These are phyloP conservation scores for Synergus laeviventris DNA, from an alignment of 2,888 invertebrate species.

Conservation along the genomic window DNA sequence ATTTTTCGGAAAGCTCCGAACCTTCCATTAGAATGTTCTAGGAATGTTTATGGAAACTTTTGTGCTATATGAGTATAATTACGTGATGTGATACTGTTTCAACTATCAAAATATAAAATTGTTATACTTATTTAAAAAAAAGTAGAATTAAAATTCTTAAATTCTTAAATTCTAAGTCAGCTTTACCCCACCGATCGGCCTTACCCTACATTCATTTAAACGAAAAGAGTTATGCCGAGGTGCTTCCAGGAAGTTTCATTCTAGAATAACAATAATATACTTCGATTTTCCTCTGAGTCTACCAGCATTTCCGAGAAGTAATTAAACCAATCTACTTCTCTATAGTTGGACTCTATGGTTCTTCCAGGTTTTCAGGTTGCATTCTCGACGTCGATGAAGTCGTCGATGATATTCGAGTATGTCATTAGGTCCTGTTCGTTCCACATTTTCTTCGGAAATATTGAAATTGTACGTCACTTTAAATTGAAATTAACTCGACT, in stretches of 20 bases:
- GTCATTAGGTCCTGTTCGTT: constrained; percentile 35
- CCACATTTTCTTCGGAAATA: not conserved
- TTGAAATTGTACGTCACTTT: not conserved
- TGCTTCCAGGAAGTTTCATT: constrained; percentile 45
- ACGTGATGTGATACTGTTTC: too few relatives aligned
- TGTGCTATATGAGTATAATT: too few relatives aligned
- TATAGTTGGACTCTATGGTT: constrained; percentile 45
- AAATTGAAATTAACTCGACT: not conserved
- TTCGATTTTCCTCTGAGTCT: constrained; percentile 51
- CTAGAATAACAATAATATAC: constrained; percentile 49
- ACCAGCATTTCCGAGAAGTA: constrained; percentile 50
- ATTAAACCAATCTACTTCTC: constrained; percentile 50
- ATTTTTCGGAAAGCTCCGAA: too few relatives aligned
- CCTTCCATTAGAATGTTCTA: too few relatives aligned
- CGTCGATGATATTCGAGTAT: constrained; percentile 36
- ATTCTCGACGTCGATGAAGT: constrained; percentile 40
- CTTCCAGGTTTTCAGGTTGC: constrained; percentile 43
- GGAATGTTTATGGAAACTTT: too few relatives aligned
- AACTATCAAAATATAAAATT: too few relatives aligned
- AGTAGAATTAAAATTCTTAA: too few relatives aligned
- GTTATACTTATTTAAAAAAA: too few relatives aligned
- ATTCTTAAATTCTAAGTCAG: too few relatives aligned
- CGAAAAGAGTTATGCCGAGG: constrained; percentile 37
- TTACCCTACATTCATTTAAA: not conserved
- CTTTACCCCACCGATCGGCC: too few relatives aligned